Base-by-base conservation (phyloP, 35 echinoderm and acorn worm genomes). In the Nesometra sesokonis region DNA sequence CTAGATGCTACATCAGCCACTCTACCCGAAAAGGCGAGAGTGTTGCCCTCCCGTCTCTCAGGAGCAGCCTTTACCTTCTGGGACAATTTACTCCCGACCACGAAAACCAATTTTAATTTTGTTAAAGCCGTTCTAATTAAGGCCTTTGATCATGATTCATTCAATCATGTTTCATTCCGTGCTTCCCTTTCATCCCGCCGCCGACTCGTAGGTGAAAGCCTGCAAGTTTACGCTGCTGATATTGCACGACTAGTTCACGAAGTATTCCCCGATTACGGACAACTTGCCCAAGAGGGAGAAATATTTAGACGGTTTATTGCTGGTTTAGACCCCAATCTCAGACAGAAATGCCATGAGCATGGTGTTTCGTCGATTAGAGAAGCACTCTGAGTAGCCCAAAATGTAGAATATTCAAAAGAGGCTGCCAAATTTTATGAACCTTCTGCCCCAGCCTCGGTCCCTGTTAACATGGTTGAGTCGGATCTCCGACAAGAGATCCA, bases 311-410 rank as follows among this genome's bases (percentile, higher is more conserved):
- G 85, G 35, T 93, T 93, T 79, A 57, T 87, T 33, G 88, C 88
- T 17, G 92, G 92, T 0, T 29, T 90, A 17, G 76, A 87, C 29
- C 1, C n/a, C 0, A 0, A 34, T 17, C 36, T 90, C 11, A 47
- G 77, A n/a, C 30, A 21, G 5, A 93, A 93, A 76, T 90, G 84
- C 17, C 37, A 87, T 84, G 92, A 90, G 77, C 92, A 93, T 90
- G 92, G 92, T 7, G 85, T 82, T 8, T 31, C 34, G 23, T 78
- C 36, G 30, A 34, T 84, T 7, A 3, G 21, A 0, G 30, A 83
- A 2, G 92, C 92, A 17, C 13, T 90, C 0, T 0, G 36, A 17
- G 77, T 90, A 23, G 88, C 88, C 0, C 85, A 52, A 35, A 84
- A 87, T 23, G 33, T 67, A 33, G 88, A 90, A 29, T 46, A 33